Evolutionary conservation across 2,113 vertebrate species (phyloP).

Genomic region (Drymodes brunneopygia): DNA sequence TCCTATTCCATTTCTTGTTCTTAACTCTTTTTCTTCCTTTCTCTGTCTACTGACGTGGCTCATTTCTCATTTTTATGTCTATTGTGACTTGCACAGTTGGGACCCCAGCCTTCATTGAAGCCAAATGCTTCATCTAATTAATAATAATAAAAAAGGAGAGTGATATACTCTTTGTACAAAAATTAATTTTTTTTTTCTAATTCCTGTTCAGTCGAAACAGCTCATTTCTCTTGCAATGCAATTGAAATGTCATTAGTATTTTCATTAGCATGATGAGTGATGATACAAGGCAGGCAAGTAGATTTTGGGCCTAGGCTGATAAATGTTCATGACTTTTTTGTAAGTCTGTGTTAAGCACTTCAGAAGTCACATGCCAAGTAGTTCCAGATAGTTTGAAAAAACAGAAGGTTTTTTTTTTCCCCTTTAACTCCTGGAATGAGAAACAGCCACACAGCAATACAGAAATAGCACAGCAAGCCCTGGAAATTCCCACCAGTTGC

Average conservation of each 20-base stretch:
- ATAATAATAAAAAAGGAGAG: neutral
- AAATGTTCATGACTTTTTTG: neutral
- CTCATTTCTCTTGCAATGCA: neutral
- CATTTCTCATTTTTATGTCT: neutral
- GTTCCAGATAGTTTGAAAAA: neutral
- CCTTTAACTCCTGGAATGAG: neutral
- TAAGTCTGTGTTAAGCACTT: conserved; percentile 26
- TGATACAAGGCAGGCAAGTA: conserved; percentile 38
- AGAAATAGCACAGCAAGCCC: conserved; percentile 14
- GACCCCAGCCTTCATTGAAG: neutral
- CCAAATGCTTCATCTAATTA: neutral
- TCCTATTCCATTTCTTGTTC: neutral
- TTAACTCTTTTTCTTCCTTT: neutral
- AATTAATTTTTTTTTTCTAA: conserved; percentile 16
- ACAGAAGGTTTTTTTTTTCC: neutral
- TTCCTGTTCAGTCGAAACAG: neutral
- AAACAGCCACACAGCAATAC: neutral
- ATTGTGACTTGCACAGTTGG: neutral
- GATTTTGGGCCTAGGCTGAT: conserved; percentile 29
- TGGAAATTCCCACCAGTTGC: neutral
- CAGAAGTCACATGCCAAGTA: conserved; percentile 17
- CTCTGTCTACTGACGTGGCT: neutral
- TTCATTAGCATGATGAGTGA: conserved; percentile 47
- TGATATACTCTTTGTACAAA: neutral
- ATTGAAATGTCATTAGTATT: conserved; percentile 46